Conservation (phyloP, 2,113 vertebrate genomes). For the Tragelaphus scriptus region DNA sequence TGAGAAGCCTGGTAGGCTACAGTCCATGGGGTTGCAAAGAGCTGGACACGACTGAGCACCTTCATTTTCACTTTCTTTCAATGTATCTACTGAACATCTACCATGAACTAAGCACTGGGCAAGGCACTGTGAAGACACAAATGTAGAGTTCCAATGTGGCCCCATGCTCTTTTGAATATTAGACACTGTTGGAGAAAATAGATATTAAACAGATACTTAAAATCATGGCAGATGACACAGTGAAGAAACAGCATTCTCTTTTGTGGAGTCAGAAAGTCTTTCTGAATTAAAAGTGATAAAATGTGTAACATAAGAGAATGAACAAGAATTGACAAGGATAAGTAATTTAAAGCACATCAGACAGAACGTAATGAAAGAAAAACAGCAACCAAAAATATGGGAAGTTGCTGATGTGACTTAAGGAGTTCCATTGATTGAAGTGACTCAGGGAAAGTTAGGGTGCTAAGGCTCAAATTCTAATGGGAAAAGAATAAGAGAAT, state of each 20-base stretch:
- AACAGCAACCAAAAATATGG: not conserved
- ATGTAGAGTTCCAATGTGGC: not conserved
- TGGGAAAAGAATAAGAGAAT: not conserved
- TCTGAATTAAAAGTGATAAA: not conserved
- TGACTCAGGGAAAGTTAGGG: not conserved
- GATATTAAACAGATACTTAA: not conserved
- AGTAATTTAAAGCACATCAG: not conserved
- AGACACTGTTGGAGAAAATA: not conserved
- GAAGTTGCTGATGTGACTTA: not conserved
- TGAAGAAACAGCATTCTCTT: not conserved
- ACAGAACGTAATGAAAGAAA: not conserved
- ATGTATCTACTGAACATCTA: not conserved
- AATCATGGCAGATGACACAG: not conserved
- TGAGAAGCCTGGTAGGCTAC: not conserved
- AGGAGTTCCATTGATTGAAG: not conserved
- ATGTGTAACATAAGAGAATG: not conserved
- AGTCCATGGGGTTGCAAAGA: not conserved
- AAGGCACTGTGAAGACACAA: not conserved
- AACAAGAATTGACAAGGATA: not conserved
- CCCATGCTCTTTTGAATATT: not conserved
- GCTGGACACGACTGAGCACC: accelerated
- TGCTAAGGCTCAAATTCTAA: not conserved
- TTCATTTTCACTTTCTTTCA: not conserved
- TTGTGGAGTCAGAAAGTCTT: not conserved
- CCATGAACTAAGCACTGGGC: not conserved